These are phyloP conservation scores for Limnothrissa miodon DNA, from an alignment of 2,113 vertebrate genomes.

Conservation along the genomic window DNA sequence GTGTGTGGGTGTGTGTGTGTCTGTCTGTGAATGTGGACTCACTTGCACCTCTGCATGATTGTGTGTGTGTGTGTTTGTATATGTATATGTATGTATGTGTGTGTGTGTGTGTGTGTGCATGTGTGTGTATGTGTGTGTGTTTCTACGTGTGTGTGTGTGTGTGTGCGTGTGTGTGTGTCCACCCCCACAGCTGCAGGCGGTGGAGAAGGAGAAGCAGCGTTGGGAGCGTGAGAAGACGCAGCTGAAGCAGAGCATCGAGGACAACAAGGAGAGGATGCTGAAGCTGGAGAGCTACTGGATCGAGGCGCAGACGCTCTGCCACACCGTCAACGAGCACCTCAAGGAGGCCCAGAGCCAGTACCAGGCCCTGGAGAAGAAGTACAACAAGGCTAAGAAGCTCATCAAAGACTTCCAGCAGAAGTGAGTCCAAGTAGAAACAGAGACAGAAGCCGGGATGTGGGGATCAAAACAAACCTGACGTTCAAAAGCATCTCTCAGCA, in stretches of 20 bases:
- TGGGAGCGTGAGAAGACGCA: conserved; percentile 95
- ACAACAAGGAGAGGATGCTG: conserved; percentile 97
- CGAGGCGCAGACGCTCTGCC: conserved; percentile 94
- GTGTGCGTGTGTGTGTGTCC: not conserved
- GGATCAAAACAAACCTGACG: not conserved
- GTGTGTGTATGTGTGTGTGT: not conserved
- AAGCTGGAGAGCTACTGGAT: conserved; percentile 99
- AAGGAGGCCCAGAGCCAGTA: conserved; percentile 97
- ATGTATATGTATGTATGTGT: not conserved
- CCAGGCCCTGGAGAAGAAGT: conserved; percentile 96
- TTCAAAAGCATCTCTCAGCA: not conserved
- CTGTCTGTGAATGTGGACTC: not conserved
- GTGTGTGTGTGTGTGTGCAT: not conserved
- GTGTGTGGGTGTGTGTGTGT: not conserved
- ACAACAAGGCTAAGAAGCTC: conserved; percentile 98
- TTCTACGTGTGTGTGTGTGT: not conserved
- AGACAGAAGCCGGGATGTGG: not conserved
- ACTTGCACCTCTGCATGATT: not conserved
- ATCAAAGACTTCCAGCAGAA: conserved; percentile 92
- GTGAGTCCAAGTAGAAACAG: conserved; percentile 12
- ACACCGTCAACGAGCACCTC: conserved; percentile 95
- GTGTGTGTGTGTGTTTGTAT: not conserved
- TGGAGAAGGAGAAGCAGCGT: conserved; percentile 93
- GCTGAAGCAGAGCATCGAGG: conserved; percentile 95
- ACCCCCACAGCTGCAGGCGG: conserved; percentile 78